A percentile compares a stretch with the other conserved stretches of the same genome.
Conservation (phyloP, 2,888 invertebrate species). For the Hyles lineata region DNA sequence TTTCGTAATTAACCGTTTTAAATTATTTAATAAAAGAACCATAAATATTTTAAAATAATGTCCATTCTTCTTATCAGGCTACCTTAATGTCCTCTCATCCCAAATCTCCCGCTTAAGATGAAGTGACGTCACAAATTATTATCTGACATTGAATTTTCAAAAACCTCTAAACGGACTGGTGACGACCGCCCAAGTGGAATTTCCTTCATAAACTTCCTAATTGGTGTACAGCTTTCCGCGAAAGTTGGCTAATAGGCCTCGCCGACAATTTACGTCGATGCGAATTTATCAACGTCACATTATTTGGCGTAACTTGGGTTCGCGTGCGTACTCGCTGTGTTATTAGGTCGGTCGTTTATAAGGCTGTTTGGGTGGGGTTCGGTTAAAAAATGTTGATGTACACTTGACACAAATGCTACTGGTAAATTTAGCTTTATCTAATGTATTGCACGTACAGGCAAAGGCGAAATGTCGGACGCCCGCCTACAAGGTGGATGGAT, state of each 20-base stretch:
- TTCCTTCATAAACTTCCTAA: constrained; percentile 28
- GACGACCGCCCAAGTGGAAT: neutral
- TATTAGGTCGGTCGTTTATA: constrained; percentile 24
- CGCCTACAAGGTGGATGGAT: too few relatives aligned
- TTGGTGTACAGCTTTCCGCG: constrained; percentile 31
- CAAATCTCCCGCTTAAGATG: too few relatives aligned
- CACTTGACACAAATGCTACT: too few relatives aligned
- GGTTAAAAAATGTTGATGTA: neutral
- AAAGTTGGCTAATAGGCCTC: constrained; percentile 28
- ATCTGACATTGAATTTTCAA: neutral
- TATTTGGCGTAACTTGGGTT: constrained; percentile 30
- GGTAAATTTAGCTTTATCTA: too few relatives aligned
- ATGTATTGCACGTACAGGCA: too few relatives aligned
- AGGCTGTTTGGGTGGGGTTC: neutral
- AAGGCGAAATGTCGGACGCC: too few relatives aligned
- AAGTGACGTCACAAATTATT: too few relatives aligned
- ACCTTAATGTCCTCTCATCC: too few relatives aligned
- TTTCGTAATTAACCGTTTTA: too few relatives aligned
- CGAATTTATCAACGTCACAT: constrained; percentile 33
- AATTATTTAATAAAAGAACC: too few relatives aligned
- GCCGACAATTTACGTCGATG: constrained; percentile 28
- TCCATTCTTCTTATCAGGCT: too few relatives aligned
- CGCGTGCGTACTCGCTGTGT: constrained; percentile 7
- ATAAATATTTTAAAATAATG: too few relatives aligned
- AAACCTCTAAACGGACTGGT: neutral